Base-by-base conservation (phyloP, 1,140 invertebrate genomes). In the Oncopeltus fasciatus region DNA sequence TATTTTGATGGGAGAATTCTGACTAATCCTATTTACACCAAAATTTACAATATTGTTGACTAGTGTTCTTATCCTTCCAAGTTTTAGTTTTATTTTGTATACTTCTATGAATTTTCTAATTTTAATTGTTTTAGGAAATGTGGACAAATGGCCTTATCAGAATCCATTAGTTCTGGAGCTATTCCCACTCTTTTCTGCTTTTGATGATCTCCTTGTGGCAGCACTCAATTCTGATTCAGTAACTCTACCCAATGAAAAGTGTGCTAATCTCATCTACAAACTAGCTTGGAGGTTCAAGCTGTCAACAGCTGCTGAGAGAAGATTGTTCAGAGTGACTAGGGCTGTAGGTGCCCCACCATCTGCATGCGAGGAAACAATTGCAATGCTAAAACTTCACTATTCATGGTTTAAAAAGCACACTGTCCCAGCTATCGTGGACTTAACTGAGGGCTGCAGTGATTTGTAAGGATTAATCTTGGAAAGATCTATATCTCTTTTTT, bases 331-430 rank as follows among this genome's bases (percentile, higher is more conserved):
- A 2, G 8, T 46, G 9, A 38, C 18, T 24, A 20, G 21, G 11
- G 31, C 21, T 8, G 16, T 51, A 12, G 21, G 27, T 57, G 57
- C 14, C 9, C 28, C 61, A 9, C 65, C 65, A 11, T 46, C 49
- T 26, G 61, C 60, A 18, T 62, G 31, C n/a, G 60, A 65, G 9
- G 61, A 67, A 18, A 46, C 59, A 28, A 2, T 62, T 12, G 53
- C 57, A 2, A 56, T 59, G 11, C 46, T 68, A 14, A 59, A 51
- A 12, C 38, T 67, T 20, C 68, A 69, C 62, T 69, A 64, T 43
- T 59, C 59, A 47, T 69, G 68, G 68, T 57, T 69, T 20, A 29
- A 27, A 11, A 69, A 67, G 60, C 46, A 67, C 12, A 62, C 66
- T 43, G 20, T 68, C 21, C 67, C 68, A 5, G 18, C 63, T 5